Conservation (phyloP, 2,888 invertebrate species). For the Fissipunctia ypsillon region DNA sequence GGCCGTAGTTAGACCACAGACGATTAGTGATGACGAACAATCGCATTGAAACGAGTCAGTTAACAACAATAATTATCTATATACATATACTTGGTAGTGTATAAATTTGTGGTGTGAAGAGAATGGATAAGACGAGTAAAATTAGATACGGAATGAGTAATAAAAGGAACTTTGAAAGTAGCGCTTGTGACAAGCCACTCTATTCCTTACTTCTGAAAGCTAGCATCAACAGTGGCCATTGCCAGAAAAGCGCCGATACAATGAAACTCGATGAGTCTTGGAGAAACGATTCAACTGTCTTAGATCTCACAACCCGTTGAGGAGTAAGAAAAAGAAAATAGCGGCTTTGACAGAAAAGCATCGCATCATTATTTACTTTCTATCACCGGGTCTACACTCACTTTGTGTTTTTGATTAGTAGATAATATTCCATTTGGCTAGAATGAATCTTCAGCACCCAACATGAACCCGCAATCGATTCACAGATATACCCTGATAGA, state of each 20-base stretch:
- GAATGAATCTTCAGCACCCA: too few relatives aligned
- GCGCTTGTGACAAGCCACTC: not conserved
- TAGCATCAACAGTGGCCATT: not conserved
- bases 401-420: not conserved
- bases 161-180: not conserved
- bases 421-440: not conserved
- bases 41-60: conserved; percentile 10
- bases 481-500: too few relatives aligned
- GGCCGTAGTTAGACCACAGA: conserved; percentile 7
- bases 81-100: not conserved
- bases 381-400: not conserved
- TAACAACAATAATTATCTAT: not conserved
- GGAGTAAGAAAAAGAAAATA: not conserved
- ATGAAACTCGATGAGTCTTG: not conserved
- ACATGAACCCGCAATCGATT: not conserved
- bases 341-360: not conserved
- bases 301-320: not conserved
- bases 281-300: not conserved
- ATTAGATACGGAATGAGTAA: not conserved
- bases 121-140: not conserved
- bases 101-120: not conserved
- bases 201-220: not conserved
- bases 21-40: conserved; percentile 40
- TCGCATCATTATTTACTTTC: not conserved
- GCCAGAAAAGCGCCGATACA: too few relatives aligned